Evolutionary conservation across 2,888 invertebrate genomes (phyloP), one percentile per base, ranked within the genome.

Genomic region (Macropis europaea): DNA sequence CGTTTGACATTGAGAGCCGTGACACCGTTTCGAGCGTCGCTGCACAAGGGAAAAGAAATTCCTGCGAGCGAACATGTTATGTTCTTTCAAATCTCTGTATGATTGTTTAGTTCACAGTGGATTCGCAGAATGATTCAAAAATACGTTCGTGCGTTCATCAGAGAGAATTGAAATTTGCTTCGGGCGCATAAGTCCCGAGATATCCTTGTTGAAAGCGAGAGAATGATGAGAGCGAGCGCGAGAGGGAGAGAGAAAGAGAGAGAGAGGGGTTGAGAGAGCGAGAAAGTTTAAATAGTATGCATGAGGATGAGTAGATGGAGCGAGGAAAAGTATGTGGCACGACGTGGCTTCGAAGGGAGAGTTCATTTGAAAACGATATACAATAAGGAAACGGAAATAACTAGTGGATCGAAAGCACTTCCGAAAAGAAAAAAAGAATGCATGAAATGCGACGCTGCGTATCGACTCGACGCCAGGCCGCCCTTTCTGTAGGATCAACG

Each of bases 161-260:
- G 77, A 81, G 82, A 82, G 81, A 75, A 75, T 81, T 71, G 82
- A 81, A 80, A 82, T 81, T 81, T 81, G 83, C 42, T 59, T 76
- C 62, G 72, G 75, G 66, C 72, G 19, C 68, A 70, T 71, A 30
- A 34, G 68, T 76, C 79, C 71, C 47, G 62, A 76, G 53, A 66
- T 73, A 74, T 63, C 72, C 77, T 84, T 75, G 57, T n/a, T 66
- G 47, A 77, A 60, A 68, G 45, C 67, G 50, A 57, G 53, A 68
- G 57, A 75, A 48, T 45, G 34, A 71, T 38, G 57, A 50, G 36
- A 57, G 57, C 50, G 60, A 59, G 54, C 47, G 56, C 60, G 59
- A 28, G 69, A 64, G 73, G 74, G 69, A 53, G 45, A 47, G 36
- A 5, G 40, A 42, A 59, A 50, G 24, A 24, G 38, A 28, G 54